Evolutionary conservation across 2,113 vertebrate genomes (phyloP), one percentile per base, ranked within the genome.

Genomic region (Catagonus wagneri): DNA sequence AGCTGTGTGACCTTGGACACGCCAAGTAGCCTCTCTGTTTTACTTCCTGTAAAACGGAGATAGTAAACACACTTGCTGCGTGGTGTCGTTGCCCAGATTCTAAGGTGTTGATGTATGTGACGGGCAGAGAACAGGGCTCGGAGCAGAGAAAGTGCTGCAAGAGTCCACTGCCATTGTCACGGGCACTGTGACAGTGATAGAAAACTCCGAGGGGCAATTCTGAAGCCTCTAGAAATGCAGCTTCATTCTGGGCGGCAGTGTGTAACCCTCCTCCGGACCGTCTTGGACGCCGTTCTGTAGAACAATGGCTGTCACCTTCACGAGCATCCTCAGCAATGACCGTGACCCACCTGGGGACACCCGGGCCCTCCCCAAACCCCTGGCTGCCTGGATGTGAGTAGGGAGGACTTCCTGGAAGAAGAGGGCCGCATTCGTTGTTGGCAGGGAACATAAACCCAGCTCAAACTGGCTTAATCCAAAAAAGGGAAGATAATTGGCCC

Each of bases 401-500:
- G 34, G 4, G 22, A 89, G 81, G 65, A 78, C 75, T 83, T 95
- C 20, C 84, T 83, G 84, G 79, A 94, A 66, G 76, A 89, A 79
- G 58, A 19, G 36, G 44, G 58, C 61, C 4, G 22, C 50, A 16
- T 27, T 93, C 74, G 83, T 69, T 90, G 75, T 68, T 76, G 56
- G 29, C 19, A 61, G 75, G 39, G 44, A 61, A 83, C 36, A 34
- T 58, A 78, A 88, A 63, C 27, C 54, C 76, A 88, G 32, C 1
- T 81, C 81, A 81, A 34, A 56, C 6, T 83, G 78, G 56, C 79
- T 95, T 72, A 60, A 66, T 58, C 50, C 44, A 14, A n/a, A 83
- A 84, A 1, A 25, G 17, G 29, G 20, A 61, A 69, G 27, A 66
- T 80, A 36, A 78, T 6, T 72, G 90, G 56, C 72, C 66, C 44